These are phyloP conservation scores for Gallinago undulata DNA, from an alignment of 2,113 vertebrate species.

Conservation along the genomic window DNA sequence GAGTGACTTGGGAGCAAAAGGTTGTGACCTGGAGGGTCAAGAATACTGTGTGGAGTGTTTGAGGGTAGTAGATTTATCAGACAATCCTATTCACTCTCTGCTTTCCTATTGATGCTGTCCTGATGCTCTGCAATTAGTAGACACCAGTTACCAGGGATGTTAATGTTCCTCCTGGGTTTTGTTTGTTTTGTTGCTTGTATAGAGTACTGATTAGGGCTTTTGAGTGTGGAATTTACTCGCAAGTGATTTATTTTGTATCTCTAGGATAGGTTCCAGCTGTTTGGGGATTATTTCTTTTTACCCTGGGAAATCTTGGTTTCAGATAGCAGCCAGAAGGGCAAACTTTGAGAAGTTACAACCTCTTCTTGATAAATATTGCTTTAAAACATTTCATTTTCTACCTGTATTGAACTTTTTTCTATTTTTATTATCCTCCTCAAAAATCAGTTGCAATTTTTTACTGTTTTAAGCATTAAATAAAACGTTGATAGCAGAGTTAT, in stretches of 20 bases:
- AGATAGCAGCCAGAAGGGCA: slow-evolving; percentile 24
- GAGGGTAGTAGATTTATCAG: slow-evolving; percentile 48
- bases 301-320: slow-evolving; percentile 17
- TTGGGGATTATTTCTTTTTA: background rate
- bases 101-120: slow-evolving; percentile 31
- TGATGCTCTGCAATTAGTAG: slow-evolving; percentile 53
- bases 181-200: slow-evolving; percentile 66
- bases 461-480: background rate
- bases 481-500: background rate
- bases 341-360: background rate
- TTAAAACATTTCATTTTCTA: background rate
- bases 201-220: slow-evolving; percentile 46
- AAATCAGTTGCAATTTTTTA: background rate
- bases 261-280: slow-evolving; percentile 61
- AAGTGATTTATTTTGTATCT: slow-evolving; percentile 71
- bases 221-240: slow-evolving; percentile 44
- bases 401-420: background rate
- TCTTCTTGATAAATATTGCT: background rate
- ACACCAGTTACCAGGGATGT: slow-evolving; percentile 41
- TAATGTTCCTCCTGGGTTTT: slow-evolving; percentile 60
- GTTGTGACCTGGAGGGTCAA: slow-evolving; percentile 49
- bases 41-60: slow-evolving; percentile 43
- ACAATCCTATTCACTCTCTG: slow-evolving; percentile 24
- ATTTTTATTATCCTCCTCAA: background rate
- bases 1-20: slow-evolving; percentile 56